phyloP scores from a whole-genome alignment of 2,113 vertebrate species.

The Nannospalax galili region DNA sequence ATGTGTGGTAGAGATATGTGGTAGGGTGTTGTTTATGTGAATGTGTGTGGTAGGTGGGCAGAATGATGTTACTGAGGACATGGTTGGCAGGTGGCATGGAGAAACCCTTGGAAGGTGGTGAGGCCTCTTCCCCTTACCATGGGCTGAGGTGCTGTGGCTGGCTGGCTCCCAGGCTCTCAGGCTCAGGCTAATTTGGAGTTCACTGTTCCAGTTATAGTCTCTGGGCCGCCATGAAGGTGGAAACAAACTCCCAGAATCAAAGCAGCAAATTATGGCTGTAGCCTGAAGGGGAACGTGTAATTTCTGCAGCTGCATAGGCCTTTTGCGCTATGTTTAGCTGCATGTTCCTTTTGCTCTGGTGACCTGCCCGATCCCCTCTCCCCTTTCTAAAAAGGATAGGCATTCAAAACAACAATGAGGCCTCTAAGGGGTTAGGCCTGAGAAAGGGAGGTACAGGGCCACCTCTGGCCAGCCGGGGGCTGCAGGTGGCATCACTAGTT shows the following conservation, averaged over 20 bases:
- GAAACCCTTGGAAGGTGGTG: not conserved
- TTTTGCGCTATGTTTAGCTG: slow-evolving; percentile 72
- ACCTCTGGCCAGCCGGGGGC: not conserved
- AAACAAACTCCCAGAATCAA: slow-evolving; percentile 66
- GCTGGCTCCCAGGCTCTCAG: not conserved
- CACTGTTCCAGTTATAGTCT: slow-evolving; percentile 58
- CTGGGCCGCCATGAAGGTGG: slow-evolving; percentile 71
- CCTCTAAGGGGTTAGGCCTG: slow-evolving; percentile 56
- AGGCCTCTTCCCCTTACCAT: accelerated
- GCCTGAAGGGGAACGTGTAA: slow-evolving; percentile 78
- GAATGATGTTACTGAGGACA: not conserved
- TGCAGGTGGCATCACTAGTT: not conserved
- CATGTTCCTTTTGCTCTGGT: slow-evolving; percentile 57
- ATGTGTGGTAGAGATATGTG: not conserved
- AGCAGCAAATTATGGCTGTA: slow-evolving; percentile 69
- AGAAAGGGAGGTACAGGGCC: not conserved
- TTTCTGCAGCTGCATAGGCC: slow-evolving; percentile 71
- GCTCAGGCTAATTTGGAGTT: slow-evolving; percentile 65
- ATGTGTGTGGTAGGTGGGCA: not conserved
- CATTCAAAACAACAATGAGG: slow-evolving; percentile 71
- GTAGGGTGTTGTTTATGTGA: not conserved
- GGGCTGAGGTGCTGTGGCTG: not conserved
- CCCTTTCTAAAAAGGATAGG: slow-evolving; percentile 75
- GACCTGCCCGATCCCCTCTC: slow-evolving; percentile 71
- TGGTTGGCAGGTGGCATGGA: not conserved